Percentiles rank a stretch among this genome's conserved stretches.
Evolutionary conservation across 2,113 vertebrate genomes (phyloP).

Genomic region (Scomber scombrus): DNA sequence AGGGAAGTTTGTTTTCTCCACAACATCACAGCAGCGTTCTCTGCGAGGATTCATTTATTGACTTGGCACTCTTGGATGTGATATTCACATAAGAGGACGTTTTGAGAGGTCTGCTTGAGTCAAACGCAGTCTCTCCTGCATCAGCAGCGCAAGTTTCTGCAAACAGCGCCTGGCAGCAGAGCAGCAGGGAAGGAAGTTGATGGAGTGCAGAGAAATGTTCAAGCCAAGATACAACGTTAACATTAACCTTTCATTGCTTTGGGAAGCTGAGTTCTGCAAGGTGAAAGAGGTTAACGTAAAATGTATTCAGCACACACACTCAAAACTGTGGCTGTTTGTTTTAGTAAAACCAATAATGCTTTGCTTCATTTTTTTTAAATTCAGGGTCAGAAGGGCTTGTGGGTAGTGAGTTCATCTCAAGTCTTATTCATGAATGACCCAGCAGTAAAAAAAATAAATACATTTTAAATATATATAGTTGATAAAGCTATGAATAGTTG

Average conservation of each 20-base stretch:
- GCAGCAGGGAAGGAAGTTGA: constrained; percentile 19
- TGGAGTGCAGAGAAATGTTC: constrained; percentile 11
- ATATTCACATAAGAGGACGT: constrained; percentile 46
- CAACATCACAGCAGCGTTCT: constrained; percentile 1
- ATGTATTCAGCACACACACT: neutral
- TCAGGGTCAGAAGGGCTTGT: neutral
- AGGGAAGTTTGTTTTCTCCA: constrained; percentile 12
- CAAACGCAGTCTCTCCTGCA: neutral
- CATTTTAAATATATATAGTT: neutral
- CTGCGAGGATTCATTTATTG: constrained; percentile 29
- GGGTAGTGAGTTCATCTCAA: neutral
- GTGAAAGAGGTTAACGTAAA: constrained; percentile 38
- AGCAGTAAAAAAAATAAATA: neutral
- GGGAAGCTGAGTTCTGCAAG: constrained; percentile 24
- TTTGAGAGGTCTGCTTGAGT: constrained; percentile 27
- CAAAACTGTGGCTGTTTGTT: neutral
- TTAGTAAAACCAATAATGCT: neutral
- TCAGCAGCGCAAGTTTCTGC: constrained; percentile 13
- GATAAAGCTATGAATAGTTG: neutral
- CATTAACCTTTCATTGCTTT: constrained; percentile 50
- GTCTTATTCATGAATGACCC: neutral
- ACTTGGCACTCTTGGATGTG: constrained; percentile 21
- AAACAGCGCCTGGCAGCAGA: constrained; percentile 10
- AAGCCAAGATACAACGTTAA: constrained; percentile 33
- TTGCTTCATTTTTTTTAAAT: constrained; percentile 6